These are phyloP conservation scores for Grammomys surdaster DNA, from an alignment of 2,113 vertebrate genomes.

Conservation along the genomic window DNA sequence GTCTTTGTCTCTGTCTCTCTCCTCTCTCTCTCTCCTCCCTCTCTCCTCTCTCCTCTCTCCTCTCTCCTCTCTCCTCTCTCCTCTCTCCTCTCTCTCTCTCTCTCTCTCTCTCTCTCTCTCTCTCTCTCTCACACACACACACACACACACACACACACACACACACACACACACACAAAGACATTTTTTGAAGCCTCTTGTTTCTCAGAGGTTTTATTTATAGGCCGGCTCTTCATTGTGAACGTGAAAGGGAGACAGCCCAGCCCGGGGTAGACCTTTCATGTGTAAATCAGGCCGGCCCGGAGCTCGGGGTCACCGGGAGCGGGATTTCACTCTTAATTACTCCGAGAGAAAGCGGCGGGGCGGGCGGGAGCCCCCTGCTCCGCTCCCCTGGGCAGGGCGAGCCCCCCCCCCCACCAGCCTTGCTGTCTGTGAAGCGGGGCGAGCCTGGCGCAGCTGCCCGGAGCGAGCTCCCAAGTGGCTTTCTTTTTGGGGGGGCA, in stretches of 20 bases:
- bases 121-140: slow-evolving; percentile 35
- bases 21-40: background rate
- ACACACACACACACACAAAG: slow-evolving; percentile 77
- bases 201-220: slow-evolving; percentile 89
- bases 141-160: slow-evolving; percentile 69
- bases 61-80: background rate
- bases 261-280: slow-evolving; percentile 87
- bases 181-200: slow-evolving; percentile 83
- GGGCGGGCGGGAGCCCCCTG: slow-evolving; percentile 45
- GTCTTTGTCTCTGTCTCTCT: background rate
- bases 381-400: background rate
- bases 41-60: slow-evolving; percentile 6
- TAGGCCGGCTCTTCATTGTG: slow-evolving; percentile 86
- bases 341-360: slow-evolving; percentile 86
- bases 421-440: background rate
- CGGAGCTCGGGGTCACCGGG: slow-evolving; percentile 86
- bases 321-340: slow-evolving; percentile 90
- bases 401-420: background rate
- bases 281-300: slow-evolving; percentile 90
- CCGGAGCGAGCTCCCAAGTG: slow-evolving; percentile 4
- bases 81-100: slow-evolving; percentile 21
- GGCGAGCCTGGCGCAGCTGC: slow-evolving; percentile 63
- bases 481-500: background rate
- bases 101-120: background rate
- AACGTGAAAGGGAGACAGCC: slow-evolving; percentile 88